Evolutionary conservation across 2,888 invertebrate species (phyloP).

Genomic region (Cheilosia soror): DNA sequence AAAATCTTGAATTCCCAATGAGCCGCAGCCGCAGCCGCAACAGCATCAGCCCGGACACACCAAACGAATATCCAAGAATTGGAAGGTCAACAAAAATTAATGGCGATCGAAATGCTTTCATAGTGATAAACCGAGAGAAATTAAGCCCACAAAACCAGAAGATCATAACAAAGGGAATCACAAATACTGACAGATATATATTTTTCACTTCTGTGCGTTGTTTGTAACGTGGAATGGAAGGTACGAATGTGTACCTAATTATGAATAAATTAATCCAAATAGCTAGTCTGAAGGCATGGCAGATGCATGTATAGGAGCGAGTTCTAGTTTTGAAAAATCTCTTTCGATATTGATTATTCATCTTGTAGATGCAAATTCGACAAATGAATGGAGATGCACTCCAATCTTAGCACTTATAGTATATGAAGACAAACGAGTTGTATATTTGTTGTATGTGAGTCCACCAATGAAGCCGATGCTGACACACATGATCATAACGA

Average conservation of each 20-base stretch:
- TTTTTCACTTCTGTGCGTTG: slow-evolving; percentile 39
- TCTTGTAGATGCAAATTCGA: slow-evolving; percentile 18
- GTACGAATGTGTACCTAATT: slow-evolving; percentile 55
- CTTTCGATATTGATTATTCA: slow-evolving; percentile 23
- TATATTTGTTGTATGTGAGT: slow-evolving; percentile 9
- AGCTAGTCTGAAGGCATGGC: slow-evolving; percentile 1
- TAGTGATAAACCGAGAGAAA: slow-evolving; percentile 58
- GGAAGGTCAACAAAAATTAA: slow-evolving; percentile 52
- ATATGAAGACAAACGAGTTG: not conserved
- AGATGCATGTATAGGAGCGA: not conserved
- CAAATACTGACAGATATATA: slow-evolving; percentile 28
- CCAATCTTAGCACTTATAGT: slow-evolving; percentile 54
- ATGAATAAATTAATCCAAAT: slow-evolving; percentile 69
- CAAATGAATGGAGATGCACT: slow-evolving; percentile 35
- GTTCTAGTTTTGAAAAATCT: slow-evolving; percentile 49
- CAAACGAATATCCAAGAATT: not conserved
- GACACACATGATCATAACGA: not conserved
- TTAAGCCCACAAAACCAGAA: slow-evolving; percentile 41
- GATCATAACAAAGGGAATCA: slow-evolving; percentile 30
- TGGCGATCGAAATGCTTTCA: slow-evolving; percentile 63
- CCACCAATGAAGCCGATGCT: slow-evolving; percentile 52
- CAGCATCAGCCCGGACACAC: not conserved
- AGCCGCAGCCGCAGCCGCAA: slow-evolving; percentile 10
- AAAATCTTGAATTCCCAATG: slow-evolving; percentile 48
- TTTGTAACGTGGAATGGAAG: slow-evolving; percentile 15